Conservation (phyloP, 2,113 vertebrate genomes). For the Sialia sialis region DNA sequence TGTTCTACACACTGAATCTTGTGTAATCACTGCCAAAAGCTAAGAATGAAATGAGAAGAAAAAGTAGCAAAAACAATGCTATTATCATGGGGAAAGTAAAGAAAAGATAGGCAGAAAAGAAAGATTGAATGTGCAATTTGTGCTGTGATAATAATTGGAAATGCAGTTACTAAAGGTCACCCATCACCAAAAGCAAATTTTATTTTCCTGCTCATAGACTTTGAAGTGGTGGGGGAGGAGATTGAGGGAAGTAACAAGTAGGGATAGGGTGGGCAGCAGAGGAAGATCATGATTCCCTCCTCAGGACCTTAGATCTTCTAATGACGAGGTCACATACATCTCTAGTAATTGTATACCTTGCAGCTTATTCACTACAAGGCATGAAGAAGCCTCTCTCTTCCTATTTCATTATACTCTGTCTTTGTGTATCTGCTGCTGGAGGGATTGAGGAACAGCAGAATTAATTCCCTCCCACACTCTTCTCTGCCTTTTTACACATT, state of each 20-base stretch:
- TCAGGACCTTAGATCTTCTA: background rate
- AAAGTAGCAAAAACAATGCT: background rate
- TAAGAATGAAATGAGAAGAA: background rate
- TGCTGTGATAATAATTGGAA: background rate
- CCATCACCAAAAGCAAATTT: background rate
- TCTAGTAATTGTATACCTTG: background rate
- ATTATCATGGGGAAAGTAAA: background rate
- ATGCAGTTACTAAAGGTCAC: background rate
- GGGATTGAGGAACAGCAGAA: background rate
- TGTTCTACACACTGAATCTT: background rate
- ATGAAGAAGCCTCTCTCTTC: background rate
- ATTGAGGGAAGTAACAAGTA: background rate
- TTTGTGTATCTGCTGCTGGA: background rate
- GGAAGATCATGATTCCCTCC: background rate
- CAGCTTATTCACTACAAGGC: background rate
- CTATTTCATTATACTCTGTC: background rate
- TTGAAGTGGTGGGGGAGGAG: background rate
- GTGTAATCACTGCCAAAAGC: background rate
- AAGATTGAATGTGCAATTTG: background rate
- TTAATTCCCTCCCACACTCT: background rate
- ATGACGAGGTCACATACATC: background rate
- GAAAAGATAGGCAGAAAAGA: background rate
- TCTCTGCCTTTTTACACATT: background rate
- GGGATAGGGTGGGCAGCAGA: background rate
- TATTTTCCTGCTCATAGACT: background rate